phyloP scores from a whole-genome alignment of 2,797 vertebrate genomes.

The Sparidentex hasta region DNA sequence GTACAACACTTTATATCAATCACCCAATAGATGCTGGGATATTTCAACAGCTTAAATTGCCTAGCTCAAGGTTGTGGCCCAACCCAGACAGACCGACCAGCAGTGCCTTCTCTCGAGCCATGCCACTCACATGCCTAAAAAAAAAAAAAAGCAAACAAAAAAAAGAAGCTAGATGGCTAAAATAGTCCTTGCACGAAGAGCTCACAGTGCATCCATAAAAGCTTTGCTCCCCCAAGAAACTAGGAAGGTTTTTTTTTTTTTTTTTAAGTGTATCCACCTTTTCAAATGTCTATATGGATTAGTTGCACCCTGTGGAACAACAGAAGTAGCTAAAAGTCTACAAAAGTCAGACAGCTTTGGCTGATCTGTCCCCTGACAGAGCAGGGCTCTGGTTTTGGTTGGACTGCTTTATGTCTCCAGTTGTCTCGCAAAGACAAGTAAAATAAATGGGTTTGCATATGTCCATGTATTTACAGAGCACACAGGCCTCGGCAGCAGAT shows the following conservation, averaged over 20 bases:
- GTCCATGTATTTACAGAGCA: slow-evolving; percentile 21
- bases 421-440: slow-evolving; percentile 30
- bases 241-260: slow-evolving; percentile 1
- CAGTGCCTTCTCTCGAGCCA: background rate
- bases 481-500: slow-evolving; percentile 25
- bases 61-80: background rate
- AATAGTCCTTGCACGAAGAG: background rate
- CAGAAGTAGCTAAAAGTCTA: slow-evolving; percentile 2
- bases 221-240: slow-evolving; percentile 9
- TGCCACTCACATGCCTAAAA: background rate
- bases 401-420: slow-evolving; percentile 31
- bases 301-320: slow-evolving; percentile 6
- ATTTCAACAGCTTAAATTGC: background rate
- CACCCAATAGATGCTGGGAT: background rate
- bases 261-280: background rate
- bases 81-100: background rate
- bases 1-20: background rate
- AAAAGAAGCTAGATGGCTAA: background rate
- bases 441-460: slow-evolving; percentile 33
- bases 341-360: slow-evolving; percentile 15
- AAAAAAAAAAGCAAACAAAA: too few species aligned
- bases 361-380: background rate
- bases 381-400: background rate
- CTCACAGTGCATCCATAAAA: background rate
- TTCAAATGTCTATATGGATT: slow-evolving; percentile 17